Evolutionary conservation across 1,140 invertebrate genomes (phyloP).

Genomic region (Pemphigus obesinymphae): DNA sequence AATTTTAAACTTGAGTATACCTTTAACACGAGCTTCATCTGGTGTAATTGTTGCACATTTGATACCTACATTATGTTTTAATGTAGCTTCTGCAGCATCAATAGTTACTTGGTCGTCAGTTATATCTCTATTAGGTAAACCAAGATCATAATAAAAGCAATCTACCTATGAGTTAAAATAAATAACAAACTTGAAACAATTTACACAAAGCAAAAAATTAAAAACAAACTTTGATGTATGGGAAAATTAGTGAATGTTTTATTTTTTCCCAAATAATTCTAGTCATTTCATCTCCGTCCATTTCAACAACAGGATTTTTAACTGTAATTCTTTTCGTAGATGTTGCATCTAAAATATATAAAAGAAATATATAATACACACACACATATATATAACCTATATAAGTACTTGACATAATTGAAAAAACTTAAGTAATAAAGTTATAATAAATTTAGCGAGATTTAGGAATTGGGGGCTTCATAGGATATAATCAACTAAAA

Average conservation of each 20-base stretch:
- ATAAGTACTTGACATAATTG: not conserved
- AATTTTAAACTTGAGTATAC: slow-evolving; percentile 51
- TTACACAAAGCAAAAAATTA: not conserved
- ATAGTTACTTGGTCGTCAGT: slow-evolving; percentile 85
- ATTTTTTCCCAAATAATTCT: slow-evolving; percentile 86
- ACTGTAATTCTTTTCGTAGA: slow-evolving; percentile 58
- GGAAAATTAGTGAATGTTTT: slow-evolving; percentile 80
- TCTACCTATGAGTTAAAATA: slow-evolving; percentile 56
- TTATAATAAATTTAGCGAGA: too few relatives aligned
- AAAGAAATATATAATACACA: not conserved
- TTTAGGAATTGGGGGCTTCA: too few relatives aligned
- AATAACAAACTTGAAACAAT: not conserved
- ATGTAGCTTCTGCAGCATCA: slow-evolving; percentile 78
- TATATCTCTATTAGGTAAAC: slow-evolving; percentile 75
- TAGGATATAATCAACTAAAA: too few relatives aligned
- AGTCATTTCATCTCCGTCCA: slow-evolving; percentile 92
- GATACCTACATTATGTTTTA: slow-evolving; percentile 86
- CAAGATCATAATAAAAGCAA: slow-evolving; percentile 77
- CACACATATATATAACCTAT: not conserved
- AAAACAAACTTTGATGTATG: slow-evolving; percentile 69
- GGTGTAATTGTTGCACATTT: slow-evolving; percentile 90
- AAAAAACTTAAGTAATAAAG: too few relatives aligned
- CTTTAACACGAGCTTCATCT: slow-evolving; percentile 82
- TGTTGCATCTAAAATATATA: slow-evolving; percentile 6
- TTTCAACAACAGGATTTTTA: slow-evolving; percentile 75